Base-by-base conservation (phyloP, 2,113 vertebrate species). In the Sakesphorus luctuosus region DNA sequence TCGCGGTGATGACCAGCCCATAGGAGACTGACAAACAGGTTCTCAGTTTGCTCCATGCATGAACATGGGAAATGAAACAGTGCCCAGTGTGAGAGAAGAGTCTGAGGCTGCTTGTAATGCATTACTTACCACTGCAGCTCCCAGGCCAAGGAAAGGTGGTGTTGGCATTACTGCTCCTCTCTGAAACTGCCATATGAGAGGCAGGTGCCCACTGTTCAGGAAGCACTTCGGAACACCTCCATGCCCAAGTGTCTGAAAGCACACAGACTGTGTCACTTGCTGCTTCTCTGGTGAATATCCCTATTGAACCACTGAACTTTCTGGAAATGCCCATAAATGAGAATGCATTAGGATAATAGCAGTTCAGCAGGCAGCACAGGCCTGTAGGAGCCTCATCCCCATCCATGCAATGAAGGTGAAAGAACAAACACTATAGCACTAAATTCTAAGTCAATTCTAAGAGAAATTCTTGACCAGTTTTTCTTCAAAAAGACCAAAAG, bases 211-310 rank as follows among this genome's bases (percentile, higher is more conserved):
- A 36, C 72, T 47, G 12, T 7, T 67, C 25, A 47, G 75, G 69
- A 74, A 74, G 44, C 35, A 5, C 65, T 82, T 55, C n/a, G 35
- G 67, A n/a, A 18, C 18, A 18, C 3, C 19, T 77, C 46, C 13
- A 6, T n/a, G 24, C 36, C 61, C 6, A 6, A 28, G 38, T 11
- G 43, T 13, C 71, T 55, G 52, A 66, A 43, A 81, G 40, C 7
- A 38, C 61, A 40, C 0, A 0, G 10, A 23, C 35, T 50, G 17
- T 1, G 1, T 20, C 55, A 23, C 56, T 78, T 66, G 24, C 26
- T 47, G 21, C 13, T 47, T 86, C 43, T 43, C 36, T 44, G 36
- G 46, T 55, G 29, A 78, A 56, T 56, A 52, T 35, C 6, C 18
- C 23, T 62, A 69, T 90, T 46, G 46, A 88, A 72, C 29, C 35